Conservation (phyloP, 2,888 invertebrate species). For the Caenorhabditis macrosperma region DNA sequence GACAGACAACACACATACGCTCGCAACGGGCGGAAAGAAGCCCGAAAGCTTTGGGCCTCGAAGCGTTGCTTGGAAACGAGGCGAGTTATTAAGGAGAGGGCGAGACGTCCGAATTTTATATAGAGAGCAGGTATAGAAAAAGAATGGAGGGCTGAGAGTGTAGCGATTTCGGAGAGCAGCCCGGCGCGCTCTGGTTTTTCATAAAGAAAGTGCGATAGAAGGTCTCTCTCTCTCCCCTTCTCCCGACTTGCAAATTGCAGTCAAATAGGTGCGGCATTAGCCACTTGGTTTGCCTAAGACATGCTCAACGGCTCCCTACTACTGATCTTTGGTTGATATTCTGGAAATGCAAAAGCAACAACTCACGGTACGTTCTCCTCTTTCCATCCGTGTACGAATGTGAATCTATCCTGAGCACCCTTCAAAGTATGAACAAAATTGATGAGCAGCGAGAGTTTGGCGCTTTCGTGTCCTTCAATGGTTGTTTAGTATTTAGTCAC, state of each 20-base stretch:
- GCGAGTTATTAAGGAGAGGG: constrained; percentile 50
- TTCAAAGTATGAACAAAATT: too few relatives aligned
- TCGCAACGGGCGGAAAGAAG: constrained; percentile 25
- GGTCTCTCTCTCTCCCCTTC: constrained; percentile 37
- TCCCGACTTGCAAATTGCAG: constrained; percentile 22
- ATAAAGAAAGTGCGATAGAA: constrained; percentile 49
- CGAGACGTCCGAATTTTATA: constrained; percentile 46
- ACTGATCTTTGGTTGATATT: constrained; percentile 25
- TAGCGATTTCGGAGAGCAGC: constrained; percentile 49
- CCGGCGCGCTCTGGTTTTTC: constrained; percentile 34
- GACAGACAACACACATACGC: constrained; percentile 10
- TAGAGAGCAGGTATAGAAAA: constrained; percentile 57
- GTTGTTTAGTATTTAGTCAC: constrained; percentile 1
- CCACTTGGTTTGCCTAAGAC: constrained; percentile 14
- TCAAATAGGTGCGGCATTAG: constrained; percentile 11
- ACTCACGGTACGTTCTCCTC: constrained; percentile 46
- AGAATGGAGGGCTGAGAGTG: constrained; percentile 53
- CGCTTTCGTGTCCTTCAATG: background rate
- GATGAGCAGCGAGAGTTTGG: too few relatives aligned
- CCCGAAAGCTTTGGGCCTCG: background rate
- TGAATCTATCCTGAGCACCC: too few relatives aligned
- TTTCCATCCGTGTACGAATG: too few relatives aligned
- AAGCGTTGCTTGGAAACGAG: constrained; percentile 46
- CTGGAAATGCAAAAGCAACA: constrained; percentile 56
- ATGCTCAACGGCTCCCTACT: constrained; percentile 44